Evolutionary conservation across 1,140 invertebrate species (phyloP), one percentile per base, ranked within the genome.

Genomic region (Drosophila micromelanica): DNA sequence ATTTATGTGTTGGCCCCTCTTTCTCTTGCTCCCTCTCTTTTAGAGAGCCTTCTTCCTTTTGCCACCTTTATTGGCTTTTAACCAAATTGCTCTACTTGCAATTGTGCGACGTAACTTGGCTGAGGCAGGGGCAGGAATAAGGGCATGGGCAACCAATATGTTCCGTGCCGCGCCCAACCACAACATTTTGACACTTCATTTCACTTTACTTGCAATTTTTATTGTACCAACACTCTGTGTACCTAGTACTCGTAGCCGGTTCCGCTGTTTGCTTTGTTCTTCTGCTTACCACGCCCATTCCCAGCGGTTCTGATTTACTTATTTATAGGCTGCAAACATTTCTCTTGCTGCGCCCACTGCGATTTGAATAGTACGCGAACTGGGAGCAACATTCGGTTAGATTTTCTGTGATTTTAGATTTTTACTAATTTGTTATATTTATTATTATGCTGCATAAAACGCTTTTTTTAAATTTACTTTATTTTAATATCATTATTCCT

Each of bases 171-270:
- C 62, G 64, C 65, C 64, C 63, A 74, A 45, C 27, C 5, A 27
- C 64, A 61, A 60, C 64, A 61, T 80, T 86, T 85, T 85, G 81
- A 87, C 81, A 85, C 81, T 87, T 67, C 74, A 87, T 85, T 85
- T 87, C 74, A 81, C 73, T 86, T 78, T 46, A 72, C 52, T 78
- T 69, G 70, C 65, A 75, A 56, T 57, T 80, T 67, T 75, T 49
- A 57, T 65, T 56, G 49, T 65, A 17, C 60, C 35, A n/a, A 30
- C 40, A 45, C 48, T 40, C 12, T 17, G 20, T 38, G 37, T 49
- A 49, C 52, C 51, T 59, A 32, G n/a, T 35, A 35, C 30, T 20
- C n/a, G 15, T 52, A 30, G 27, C 6, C 5, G 27, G 27, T 27
- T 27, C 5, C 27, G 27, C 46, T 3, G 11, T 62, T 70, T n/a